phyloP scores from a whole-genome alignment of 1,140 invertebrate genomes.

The Drosophila santomea region DNA sequence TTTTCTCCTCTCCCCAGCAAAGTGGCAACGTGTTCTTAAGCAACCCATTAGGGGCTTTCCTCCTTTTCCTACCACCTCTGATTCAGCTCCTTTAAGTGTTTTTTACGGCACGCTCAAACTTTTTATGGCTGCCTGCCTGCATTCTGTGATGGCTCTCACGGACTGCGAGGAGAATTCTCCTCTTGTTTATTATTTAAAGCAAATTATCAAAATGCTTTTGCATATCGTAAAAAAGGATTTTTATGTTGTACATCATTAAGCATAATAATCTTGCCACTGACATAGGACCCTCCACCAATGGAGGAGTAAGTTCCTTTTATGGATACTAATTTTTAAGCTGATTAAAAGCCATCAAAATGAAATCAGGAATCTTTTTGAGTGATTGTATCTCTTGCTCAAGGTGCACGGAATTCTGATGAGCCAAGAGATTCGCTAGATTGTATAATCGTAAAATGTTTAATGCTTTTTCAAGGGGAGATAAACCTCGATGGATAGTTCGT shows the following conservation, averaged over 20 bases:
- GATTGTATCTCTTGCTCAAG: constrained; percentile 37
- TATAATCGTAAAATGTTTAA: constrained; percentile 21
- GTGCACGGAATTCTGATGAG: constrained; percentile 21
- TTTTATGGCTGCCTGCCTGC: constrained; percentile 57
- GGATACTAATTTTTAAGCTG: constrained; percentile 63
- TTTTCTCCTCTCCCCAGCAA: constrained; percentile 37
- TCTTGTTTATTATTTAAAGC: constrained; percentile 61
- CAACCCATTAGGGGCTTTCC: constrained; percentile 50
- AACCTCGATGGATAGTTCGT: not conserved
- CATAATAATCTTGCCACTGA: constrained; percentile 49
- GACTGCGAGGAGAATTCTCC: not conserved
- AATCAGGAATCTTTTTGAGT: constrained; percentile 49
- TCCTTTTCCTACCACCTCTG: not conserved
- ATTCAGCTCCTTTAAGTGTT: constrained; percentile 47
- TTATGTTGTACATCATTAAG: constrained; percentile 65
- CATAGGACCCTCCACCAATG: not conserved
- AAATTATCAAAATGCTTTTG: constrained; percentile 63
- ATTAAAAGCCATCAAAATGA: constrained; percentile 61
- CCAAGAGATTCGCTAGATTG: constrained; percentile 20
- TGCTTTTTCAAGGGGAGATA: not conserved
- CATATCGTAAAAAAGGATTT: constrained; percentile 59
- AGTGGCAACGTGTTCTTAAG: constrained; percentile 61
- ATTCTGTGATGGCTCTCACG: constrained; percentile 21
- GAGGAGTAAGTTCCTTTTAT: constrained; percentile 29
- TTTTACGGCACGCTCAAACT: constrained; percentile 58